Conservation (phyloP, 35 echinoderm and acorn worm species). For the Eucidaris tribuloides region DNA sequence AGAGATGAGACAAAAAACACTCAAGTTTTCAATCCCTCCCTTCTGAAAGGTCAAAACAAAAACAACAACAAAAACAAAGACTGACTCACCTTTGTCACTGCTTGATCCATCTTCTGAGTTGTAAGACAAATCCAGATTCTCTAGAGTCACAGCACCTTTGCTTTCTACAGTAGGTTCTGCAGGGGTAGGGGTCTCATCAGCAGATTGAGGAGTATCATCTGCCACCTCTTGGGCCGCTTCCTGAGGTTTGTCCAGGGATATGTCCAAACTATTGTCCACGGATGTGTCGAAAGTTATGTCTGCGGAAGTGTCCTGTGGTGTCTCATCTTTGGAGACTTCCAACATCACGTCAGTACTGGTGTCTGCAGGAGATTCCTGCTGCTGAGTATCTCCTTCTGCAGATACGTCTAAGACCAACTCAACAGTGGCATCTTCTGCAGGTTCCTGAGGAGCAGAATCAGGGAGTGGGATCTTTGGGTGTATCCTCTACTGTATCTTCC, state of each 20-base stretch:
- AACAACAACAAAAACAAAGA: no score
- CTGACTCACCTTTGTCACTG: conserved; percentile 16
- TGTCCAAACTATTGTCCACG: not conserved
- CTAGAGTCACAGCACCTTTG: no score
- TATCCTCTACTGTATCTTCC: not conserved
- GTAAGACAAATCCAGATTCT: not conserved
- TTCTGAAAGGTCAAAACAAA: no score
- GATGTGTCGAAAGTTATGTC: no score
- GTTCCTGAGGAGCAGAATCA: no score
- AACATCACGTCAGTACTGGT: conserved; percentile 1
- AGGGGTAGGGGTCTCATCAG: not conserved
- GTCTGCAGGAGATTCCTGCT: conserved; percentile 4
- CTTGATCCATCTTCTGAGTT: not conserved
- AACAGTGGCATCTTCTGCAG: not conserved
- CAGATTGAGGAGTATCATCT: not conserved
- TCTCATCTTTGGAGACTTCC: not conserved
- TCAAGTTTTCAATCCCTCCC: not conserved
- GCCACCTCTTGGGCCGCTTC: not conserved
- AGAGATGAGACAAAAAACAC: not conserved
- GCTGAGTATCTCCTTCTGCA: not conserved
- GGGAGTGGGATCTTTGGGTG: not conserved
- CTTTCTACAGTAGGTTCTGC: no score
- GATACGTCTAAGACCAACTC: not conserved
- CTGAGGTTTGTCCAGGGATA: conserved; percentile 19
- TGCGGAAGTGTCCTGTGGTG: not conserved